Conservation (phyloP, 2,113 vertebrate species). For the Labrus mixtus region DNA sequence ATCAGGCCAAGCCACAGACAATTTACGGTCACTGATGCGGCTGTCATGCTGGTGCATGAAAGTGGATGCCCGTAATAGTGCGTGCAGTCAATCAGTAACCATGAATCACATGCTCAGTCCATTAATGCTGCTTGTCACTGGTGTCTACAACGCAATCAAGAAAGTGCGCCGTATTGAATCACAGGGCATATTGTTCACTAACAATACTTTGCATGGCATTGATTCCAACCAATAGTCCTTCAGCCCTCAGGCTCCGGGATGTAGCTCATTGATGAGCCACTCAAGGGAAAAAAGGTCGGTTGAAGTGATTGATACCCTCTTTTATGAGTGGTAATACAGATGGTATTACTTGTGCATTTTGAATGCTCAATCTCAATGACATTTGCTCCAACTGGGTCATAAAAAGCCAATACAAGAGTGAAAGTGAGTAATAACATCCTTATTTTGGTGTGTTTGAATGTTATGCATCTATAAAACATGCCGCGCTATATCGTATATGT, state of each 20-base stretch:
- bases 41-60: conserved; percentile 36
- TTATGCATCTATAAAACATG: conserved; percentile 66
- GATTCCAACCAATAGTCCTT: conserved; percentile 71
- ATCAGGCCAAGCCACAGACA: conserved; percentile 37
- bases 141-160: conserved; percentile 66
- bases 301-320: conserved; percentile 78
- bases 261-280: conserved; percentile 71
- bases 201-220: conserved; percentile 74
- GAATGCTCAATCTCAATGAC: conserved; percentile 75
- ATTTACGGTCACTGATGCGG: conserved; percentile 43
- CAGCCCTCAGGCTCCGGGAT: conserved; percentile 55
- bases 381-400: conserved; percentile 70
- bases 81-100: conserved; percentile 32
- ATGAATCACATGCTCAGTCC: conserved; percentile 66
- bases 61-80: conserved; percentile 41
- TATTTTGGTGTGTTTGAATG: conserved; percentile 74
- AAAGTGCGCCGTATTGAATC: conserved; percentile 68
- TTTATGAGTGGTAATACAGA: conserved; percentile 76
- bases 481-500: conserved; percentile 22
- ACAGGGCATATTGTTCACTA: conserved; percentile 64
- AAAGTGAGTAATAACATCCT: conserved; percentile 63
- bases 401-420: conserved; percentile 65
- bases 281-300: conserved; percentile 74
- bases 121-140: conserved; percentile 65
- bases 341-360: conserved; percentile 73